These are phyloP conservation scores for Epinephelus malabaricus DNA, from an alignment of 2,797 vertebrate species.

Conservation along the genomic window DNA sequence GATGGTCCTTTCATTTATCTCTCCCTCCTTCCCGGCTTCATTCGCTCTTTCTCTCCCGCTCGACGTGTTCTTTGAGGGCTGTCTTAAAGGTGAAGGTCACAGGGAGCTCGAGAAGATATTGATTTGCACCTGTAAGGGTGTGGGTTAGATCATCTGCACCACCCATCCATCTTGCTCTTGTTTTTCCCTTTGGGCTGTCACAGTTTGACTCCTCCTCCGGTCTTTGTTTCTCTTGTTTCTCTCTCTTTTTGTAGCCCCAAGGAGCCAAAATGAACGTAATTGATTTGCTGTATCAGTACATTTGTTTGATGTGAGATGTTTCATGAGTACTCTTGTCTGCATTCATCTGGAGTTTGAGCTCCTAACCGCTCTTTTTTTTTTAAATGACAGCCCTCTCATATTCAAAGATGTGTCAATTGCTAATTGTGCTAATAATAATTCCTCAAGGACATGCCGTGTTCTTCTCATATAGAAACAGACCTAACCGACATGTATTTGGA, in stretches of 20 bases:
- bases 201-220: conserved; percentile 28
- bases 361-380: background rate
- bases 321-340: conserved; percentile 20
- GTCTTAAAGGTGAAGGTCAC: conserved; percentile 74
- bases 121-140: conserved; percentile 72
- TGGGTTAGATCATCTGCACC: conserved; percentile 58
- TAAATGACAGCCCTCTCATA: conserved; percentile 11
- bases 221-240: conserved; percentile 32
- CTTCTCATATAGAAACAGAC: background rate
- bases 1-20: conserved; percentile 66
- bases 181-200: conserved; percentile 51
- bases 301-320: conserved; percentile 43
- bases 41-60: conserved; percentile 39
- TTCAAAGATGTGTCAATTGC: conserved; percentile 32
- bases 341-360: conserved; percentile 8
- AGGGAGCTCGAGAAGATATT: conserved; percentile 57
- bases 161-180: conserved; percentile 66
- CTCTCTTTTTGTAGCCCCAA: conserved; percentile 46
- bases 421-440: background rate
- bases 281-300: conserved; percentile 44
- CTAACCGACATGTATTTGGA: conserved; percentile 7
- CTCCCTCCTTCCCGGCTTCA: conserved; percentile 30
- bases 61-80: conserved; percentile 41
- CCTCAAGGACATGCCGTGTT: background rate
- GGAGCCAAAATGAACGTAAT: conserved; percentile 69